Evolutionary conservation across 2,113 vertebrate genomes (phyloP).

Genomic region (Scomber colias): DNA sequence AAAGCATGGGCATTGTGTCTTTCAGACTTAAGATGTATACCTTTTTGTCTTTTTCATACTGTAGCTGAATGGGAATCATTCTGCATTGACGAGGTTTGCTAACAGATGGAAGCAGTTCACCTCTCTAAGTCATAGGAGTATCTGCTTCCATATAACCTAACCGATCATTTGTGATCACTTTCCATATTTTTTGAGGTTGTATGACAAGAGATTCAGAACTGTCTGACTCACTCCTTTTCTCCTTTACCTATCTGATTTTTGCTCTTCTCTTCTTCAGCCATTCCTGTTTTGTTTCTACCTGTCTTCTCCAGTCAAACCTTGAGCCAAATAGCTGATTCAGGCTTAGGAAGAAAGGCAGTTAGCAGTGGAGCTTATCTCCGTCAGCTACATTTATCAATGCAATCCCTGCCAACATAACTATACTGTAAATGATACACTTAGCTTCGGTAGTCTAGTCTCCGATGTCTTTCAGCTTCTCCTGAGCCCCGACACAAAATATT

Average conservation of each 20-base stretch:
- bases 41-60: slow-evolving; percentile 12
- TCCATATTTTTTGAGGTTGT: slow-evolving; percentile 7
- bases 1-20: slow-evolving; percentile 1
- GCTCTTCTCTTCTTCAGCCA: not conserved
- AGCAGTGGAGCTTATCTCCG: slow-evolving; percentile 44
- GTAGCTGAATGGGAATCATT: not conserved
- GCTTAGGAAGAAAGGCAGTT: slow-evolving; percentile 36
- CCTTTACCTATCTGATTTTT: not conserved
- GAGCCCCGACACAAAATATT: slow-evolving; percentile 38
- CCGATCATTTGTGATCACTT: not conserved
- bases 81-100: not conserved
- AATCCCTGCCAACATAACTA: slow-evolving; percentile 48
- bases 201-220: not conserved
- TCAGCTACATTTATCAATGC: slow-evolving; percentile 62
- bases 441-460: slow-evolving; percentile 26
- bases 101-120: not conserved
- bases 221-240: not conserved
- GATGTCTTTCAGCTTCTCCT: slow-evolving; percentile 54
- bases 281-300: not conserved
- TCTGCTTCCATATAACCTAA: not conserved
- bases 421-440: slow-evolving; percentile 70
- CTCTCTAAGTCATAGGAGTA: not conserved
- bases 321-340: slow-evolving; percentile 45
- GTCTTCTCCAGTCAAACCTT: slow-evolving; percentile 26
- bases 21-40: slow-evolving; percentile 5